A percentile compares a stretch with the other conserved stretches of the same genome.
Evolutionary conservation across 1,140 invertebrate genomes (phyloP).

Genomic region (Parapsyche elsis): DNA sequence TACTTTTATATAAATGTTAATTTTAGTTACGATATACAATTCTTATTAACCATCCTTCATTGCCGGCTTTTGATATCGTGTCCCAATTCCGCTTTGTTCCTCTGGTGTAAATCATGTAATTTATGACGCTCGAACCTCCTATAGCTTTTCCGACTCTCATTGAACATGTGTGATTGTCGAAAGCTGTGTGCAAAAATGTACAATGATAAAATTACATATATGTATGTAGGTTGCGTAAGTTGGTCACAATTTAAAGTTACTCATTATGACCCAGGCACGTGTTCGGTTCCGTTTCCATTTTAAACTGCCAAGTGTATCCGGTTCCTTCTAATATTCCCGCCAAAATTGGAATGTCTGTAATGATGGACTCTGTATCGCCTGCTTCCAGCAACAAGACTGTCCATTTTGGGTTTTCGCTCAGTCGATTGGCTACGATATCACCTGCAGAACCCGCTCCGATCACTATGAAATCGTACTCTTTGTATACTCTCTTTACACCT

Average conservation of each 20-base stretch:
- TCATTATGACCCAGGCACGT: slow-evolving; percentile 13
- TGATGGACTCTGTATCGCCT: slow-evolving; percentile 69
- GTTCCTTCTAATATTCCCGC: slow-evolving; percentile 67
- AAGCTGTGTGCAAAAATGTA: slow-evolving; percentile 16
- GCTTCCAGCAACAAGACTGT: slow-evolving; percentile 69
- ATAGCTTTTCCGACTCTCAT: slow-evolving; percentile 72
- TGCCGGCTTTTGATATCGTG: slow-evolving; percentile 76
- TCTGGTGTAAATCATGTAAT: slow-evolving; percentile 88
- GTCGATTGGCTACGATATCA: slow-evolving; percentile 83
- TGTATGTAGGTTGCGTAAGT: background rate
- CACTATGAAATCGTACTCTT: slow-evolving; percentile 84
- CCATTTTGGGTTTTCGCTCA: slow-evolving; percentile 67
- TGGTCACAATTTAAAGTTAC: slow-evolving; percentile 3
- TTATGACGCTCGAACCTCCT: slow-evolving; percentile 83
- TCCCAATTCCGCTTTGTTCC: slow-evolving; percentile 83
- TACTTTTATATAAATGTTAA: background rate
- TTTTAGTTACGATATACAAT: background rate
- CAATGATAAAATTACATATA: background rate
- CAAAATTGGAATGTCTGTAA: slow-evolving; percentile 74
- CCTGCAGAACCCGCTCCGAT: slow-evolving; percentile 84
- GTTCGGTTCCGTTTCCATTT: slow-evolving; percentile 69
- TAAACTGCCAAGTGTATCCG: slow-evolving; percentile 76
- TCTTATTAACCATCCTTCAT: slow-evolving; percentile 69
- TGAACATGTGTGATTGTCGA: slow-evolving; percentile 62
- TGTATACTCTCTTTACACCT: slow-evolving; percentile 22